Base-by-base conservation (phyloP, 2,113 vertebrate species). In the Odontophorus gujanensis region DNA sequence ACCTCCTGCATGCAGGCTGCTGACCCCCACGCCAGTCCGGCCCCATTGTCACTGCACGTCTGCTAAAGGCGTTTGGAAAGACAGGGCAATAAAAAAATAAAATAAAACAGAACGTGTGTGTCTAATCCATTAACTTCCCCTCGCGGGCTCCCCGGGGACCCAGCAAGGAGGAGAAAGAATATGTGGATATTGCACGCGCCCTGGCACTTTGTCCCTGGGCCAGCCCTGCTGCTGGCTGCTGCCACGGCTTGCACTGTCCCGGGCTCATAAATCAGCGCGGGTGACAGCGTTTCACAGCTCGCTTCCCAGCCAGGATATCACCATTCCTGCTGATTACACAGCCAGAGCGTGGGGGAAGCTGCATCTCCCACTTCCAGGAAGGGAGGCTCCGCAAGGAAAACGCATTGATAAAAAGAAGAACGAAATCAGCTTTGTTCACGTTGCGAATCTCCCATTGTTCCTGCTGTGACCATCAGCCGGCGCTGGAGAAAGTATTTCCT, bases 391-490 rank as follows among this genome's bases (percentile, higher is more conserved):
- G 89, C 66, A 93, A 97, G 97, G 98, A 98, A 98, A 97, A 96
- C 47, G 97, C 97, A 96, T 89, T 92, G 97, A 98, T 97, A 97
- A 97, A 98, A 97, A 96, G 96, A 82, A 94, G 91, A 92, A 96
- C 93, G 92, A 95, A 93, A 96, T 95, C 96, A 95, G 96, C 95
- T 96, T 96, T 95, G 96, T 96, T 92, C 93, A 94, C 22, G 69
- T 96, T 59, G 97, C 97, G 98, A 96, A 98, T 98, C 98, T 97
- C 97, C 98, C 95, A 98, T 98, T 99, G 98, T 98, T 98, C 98
- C 97, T 95, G 92, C 97, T 89, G 97, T 91, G 97, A 98, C 87
- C 88, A 36, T 47, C 91, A 8, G 91, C 83, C 94, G 43, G 84
- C 57, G 55, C 66, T 90, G 97, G 96, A 96, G 96, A 97, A 97